Conservation (phyloP, 2,888 invertebrate species). For the Parnassius orleans region DNA sequence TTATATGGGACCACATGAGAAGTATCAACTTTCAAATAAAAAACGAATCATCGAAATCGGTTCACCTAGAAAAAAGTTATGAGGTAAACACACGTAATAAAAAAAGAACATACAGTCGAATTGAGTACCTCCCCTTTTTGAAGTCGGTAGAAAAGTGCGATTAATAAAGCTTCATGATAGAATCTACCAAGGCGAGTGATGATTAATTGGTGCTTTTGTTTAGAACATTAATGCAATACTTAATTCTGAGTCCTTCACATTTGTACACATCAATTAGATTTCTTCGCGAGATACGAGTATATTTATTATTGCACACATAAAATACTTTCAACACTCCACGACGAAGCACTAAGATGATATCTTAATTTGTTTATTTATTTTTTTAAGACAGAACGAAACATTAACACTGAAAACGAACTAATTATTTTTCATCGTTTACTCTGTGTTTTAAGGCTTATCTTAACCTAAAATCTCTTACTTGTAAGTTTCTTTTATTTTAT, state of each 20-base stretch:
- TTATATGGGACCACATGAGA: too few species aligned
- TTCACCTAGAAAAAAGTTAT: too few species aligned
- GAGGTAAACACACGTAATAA: too few species aligned
- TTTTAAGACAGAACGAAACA: background rate
- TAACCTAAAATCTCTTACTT: too few species aligned
- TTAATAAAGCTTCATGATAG: background rate
- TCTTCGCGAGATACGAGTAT: slow-evolving; percentile 17
- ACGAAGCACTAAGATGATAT: slow-evolving; percentile 12
- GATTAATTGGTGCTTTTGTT: slow-evolving; percentile 6
- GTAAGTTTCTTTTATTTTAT: too few species aligned
- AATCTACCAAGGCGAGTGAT: background rate
- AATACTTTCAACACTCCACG: slow-evolving; percentile 12
- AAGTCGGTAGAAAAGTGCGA: too few species aligned
- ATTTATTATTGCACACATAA: slow-evolving; percentile 20
- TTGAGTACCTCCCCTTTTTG: too few species aligned
- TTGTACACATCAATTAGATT: slow-evolving; percentile 20
- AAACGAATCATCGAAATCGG: too few species aligned
- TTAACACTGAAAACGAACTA: background rate
- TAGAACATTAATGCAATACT: slow-evolving; percentile 4
- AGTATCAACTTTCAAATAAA: too few species aligned
- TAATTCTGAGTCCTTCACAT: slow-evolving; percentile 19
- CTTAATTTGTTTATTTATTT: slow-evolving; percentile 9
- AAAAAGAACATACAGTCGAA: too few species aligned
- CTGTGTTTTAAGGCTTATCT: too few species aligned
- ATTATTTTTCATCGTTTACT: too few species aligned